Percentiles rank a stretch among this genome's conserved stretches.
Evolutionary conservation across 2,113 vertebrate genomes (phyloP).

Genomic region (Mastomys coucha): DNA sequence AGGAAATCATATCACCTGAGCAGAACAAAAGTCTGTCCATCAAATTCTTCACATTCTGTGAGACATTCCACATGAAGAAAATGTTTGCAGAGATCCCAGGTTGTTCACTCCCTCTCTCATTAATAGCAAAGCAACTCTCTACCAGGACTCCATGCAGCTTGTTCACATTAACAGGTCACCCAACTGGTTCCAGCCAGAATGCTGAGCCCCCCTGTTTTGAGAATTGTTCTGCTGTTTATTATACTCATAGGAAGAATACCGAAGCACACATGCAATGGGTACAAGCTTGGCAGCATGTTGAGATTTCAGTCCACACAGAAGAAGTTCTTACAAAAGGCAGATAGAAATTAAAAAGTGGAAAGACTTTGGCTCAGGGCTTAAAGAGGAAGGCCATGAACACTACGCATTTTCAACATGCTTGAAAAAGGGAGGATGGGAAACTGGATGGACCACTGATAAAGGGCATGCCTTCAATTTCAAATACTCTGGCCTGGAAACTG

Average conservation of each 20-base stretch:
- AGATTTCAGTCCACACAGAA: neutral
- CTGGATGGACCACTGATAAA: neutral
- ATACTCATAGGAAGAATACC: neutral
- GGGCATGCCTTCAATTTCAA: neutral
- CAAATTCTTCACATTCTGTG: neutral
- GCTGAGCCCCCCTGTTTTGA: slow-evolving; percentile 58
- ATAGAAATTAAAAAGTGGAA: neutral
- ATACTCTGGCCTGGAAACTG: slow-evolving; percentile 48
- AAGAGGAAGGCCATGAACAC: neutral
- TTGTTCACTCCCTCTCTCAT: neutral
- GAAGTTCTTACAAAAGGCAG: neutral
- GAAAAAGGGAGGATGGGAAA: neutral
- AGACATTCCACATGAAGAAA: neutral
- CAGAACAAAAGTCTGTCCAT: neutral
- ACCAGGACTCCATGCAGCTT: neutral
- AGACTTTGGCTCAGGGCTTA: neutral
- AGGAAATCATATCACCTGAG: neutral
- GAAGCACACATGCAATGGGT: neutral
- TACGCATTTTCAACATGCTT: slow-evolving; percentile 5
- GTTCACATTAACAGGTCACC: slow-evolving; percentile 58
- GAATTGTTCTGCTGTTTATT: neutral
- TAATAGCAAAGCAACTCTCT: neutral
- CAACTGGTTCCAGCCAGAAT: neutral
- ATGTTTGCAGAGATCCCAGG: neutral
- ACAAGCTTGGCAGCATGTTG: neutral